A percentile compares a stretch with the other conserved stretches of the same genome.
Conservation (phyloP, 1,140 invertebrate genomes). For the Melitaea cinxia region DNA sequence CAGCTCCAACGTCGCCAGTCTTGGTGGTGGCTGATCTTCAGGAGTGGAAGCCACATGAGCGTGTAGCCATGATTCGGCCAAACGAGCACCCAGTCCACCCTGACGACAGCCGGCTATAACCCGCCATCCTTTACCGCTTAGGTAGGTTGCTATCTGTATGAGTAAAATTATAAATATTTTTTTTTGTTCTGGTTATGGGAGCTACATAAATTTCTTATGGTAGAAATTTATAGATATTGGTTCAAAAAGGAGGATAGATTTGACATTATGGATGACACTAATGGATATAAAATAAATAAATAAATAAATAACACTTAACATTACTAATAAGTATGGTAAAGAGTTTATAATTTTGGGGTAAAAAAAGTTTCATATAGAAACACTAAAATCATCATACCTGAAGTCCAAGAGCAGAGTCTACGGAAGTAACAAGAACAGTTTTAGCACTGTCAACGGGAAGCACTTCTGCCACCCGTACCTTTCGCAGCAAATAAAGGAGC, state of each 20-base stretch:
- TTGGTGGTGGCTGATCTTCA: conserved; percentile 73
- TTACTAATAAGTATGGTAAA: too few species aligned
- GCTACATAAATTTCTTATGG: too few species aligned
- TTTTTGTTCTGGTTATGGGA: neutral
- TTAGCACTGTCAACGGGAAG: conserved; percentile 81
- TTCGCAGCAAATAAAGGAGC: conserved; percentile 87
- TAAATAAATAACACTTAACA: too few species aligned
- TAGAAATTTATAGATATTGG: too few species aligned
- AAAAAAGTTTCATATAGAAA: neutral
- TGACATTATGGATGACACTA: too few species aligned
- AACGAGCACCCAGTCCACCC: conserved; percentile 79
- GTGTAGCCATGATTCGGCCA: conserved; percentile 84
- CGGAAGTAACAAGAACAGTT: conserved; percentile 88
- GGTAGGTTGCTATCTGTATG: conserved; percentile 83
- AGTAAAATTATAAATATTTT: neutral
- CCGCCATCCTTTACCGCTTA: conserved; percentile 86
- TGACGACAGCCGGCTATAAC: conserved; percentile 89
- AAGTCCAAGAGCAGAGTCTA: conserved; percentile 88
- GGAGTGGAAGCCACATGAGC: conserved; percentile 81
- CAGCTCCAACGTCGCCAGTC: conserved; percentile 86
- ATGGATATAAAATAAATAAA: too few species aligned
- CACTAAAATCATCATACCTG: conserved; percentile 69
- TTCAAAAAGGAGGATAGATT: too few species aligned
- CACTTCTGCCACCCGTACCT: conserved; percentile 83
- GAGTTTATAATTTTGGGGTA: neutral